Base-by-base conservation (phyloP, 2,797 vertebrate genomes). In the Pteronotus mesoamericanus region DNA sequence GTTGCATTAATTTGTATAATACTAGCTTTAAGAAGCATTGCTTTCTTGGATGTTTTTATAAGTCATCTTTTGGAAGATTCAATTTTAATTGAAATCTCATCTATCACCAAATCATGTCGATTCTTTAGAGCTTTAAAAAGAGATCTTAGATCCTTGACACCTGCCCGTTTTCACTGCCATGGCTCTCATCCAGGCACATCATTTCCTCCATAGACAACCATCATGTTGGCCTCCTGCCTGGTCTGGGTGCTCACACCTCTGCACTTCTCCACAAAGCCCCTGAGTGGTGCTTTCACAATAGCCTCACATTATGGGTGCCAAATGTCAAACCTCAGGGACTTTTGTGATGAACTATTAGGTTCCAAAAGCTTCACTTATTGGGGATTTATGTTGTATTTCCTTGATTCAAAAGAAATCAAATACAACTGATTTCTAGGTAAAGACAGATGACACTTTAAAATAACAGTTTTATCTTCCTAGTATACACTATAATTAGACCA, bases 361-460 rank as follows among this genome's bases (percentile, higher is more conserved):
- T 86, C 53, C 46, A 82, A 53, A 92, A 86, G 22, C 19, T 42
- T 53, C 42, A 69, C 24, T 92, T 37, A 22, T 39, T 84, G 10
- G 3, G 8, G 4, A 39, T 74, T 95, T 82, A 66, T 82, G 18
- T 75, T 95, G 16, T 64, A 12, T 69, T 75, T 89, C 14, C 26
- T 85, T 84, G 68, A 85, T 22, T 77, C 37, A 87, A 89, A 96
- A 94, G 74, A 82, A 78, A 94, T 91, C 75, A 94, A 91, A 90
- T 78, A 72, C 12, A 87, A 89, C 53, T 93, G 44, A 95, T 94
- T 93, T 93, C 59, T 44, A 79, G 71, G 18, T 72, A 86, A 95
- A 93, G 83, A 86, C 72, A 95, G 79, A 78, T 94, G 82, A 85
- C 26, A 94, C 90, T 96, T 97, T 88, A 84, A 95, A 95, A 89